A percentile compares a stretch with the other conserved stretches of the same genome.
Conservation (phyloP, 2,113 vertebrate genomes). For the Athene noctua region DNA sequence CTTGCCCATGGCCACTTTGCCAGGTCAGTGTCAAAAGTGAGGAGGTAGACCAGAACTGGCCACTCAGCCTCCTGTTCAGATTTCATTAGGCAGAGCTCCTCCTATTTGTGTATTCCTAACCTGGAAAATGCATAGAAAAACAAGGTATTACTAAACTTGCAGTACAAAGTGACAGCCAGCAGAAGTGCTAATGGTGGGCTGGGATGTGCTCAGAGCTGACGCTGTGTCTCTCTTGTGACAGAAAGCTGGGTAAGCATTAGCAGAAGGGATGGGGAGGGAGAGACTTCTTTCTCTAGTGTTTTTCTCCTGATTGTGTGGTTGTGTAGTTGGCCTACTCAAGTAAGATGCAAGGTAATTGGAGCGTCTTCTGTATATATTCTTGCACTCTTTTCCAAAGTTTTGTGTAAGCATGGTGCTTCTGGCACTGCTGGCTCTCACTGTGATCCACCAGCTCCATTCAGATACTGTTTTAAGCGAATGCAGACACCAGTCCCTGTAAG, state of each 20-base stretch:
- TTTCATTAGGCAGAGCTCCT: background rate
- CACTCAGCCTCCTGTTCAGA: background rate
- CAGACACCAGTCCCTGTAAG: background rate
- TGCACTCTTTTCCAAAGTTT: background rate
- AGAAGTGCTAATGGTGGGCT: background rate
- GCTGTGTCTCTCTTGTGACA: background rate
- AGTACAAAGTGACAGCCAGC: fast-evolving
- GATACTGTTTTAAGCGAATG: background rate
- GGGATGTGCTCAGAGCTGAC: background rate
- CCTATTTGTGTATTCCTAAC: background rate
- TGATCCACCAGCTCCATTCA: background rate
- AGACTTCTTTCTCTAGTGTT: background rate
- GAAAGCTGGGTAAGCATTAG: background rate
- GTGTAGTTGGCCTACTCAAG: background rate
- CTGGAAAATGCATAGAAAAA: background rate
- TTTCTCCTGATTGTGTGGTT: background rate
- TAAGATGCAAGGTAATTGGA: background rate
- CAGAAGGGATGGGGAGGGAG: too few relatives aligned
- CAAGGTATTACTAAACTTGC: background rate
- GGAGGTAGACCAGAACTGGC: background rate
- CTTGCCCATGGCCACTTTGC: background rate
- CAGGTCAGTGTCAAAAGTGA: too few relatives aligned
- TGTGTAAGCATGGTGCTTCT: background rate
- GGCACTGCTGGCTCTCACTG: background rate
- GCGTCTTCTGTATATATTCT: background rate